A percentile compares a stretch with the other conserved stretches of the same genome.
phyloP scores from a whole-genome alignment of 2,113 vertebrate genomes.

The Vimba vimba region DNA sequence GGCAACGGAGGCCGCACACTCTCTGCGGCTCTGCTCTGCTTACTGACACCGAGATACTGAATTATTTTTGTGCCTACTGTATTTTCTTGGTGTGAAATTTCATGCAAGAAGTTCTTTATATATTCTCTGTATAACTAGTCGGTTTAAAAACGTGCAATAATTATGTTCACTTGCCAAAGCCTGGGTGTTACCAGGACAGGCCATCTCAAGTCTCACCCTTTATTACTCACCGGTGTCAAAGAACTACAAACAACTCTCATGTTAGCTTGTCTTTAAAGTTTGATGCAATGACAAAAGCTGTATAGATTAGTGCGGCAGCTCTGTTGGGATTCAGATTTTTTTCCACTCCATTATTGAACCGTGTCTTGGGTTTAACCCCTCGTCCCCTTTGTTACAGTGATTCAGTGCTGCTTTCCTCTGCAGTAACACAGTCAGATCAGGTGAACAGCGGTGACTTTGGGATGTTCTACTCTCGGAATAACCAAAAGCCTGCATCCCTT shows the following conservation, averaged over 20 bases:
- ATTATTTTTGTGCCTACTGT: background rate
- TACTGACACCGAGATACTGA: background rate
- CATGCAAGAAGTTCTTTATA: background rate
- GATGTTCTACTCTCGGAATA: constrained; percentile 19
- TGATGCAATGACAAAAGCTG: constrained; percentile 24
- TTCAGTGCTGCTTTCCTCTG: background rate
- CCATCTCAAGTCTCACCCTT: constrained; percentile 15
- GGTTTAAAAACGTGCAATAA: background rate
- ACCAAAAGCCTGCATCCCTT: background rate
- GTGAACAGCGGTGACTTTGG: constrained; percentile 43
- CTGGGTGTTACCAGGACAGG: constrained; percentile 15
- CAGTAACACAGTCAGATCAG: constrained; percentile 24
- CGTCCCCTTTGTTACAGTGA: constrained; percentile 17
- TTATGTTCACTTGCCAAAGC: background rate
- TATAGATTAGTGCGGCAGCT: constrained; percentile 23
- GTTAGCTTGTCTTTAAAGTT: constrained; percentile 30
- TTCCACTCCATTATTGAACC: constrained; percentile 21
- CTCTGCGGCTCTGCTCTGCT: constrained; percentile 11
- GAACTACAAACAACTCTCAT: constrained; percentile 14
- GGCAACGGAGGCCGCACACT: constrained; percentile 46
- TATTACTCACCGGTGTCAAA: constrained; percentile 25
- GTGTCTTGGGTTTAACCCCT: constrained; percentile 39
- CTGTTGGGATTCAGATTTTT: constrained; percentile 23
- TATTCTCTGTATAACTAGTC: constrained; percentile 1
- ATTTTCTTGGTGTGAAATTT: constrained; percentile 36